phyloP scores from a whole-genome alignment of 2,113 vertebrate species.

The Glaucomys volans region DNA sequence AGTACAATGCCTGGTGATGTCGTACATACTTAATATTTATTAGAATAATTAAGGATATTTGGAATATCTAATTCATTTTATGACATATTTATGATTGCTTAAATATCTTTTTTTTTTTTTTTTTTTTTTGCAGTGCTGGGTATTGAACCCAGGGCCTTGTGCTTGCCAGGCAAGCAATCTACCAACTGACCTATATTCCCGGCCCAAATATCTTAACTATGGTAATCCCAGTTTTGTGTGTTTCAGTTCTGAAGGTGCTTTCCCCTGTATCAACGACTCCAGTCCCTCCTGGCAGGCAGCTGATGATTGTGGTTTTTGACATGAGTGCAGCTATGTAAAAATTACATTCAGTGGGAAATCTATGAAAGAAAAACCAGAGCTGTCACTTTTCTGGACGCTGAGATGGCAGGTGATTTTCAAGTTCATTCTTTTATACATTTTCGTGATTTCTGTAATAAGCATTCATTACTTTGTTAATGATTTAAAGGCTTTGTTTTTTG shows the following conservation, averaged over 20 bases:
- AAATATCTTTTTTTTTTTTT: too few species aligned
- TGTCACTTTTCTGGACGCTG: not conserved
- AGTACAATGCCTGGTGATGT: not conserved
- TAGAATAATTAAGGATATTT: not conserved
- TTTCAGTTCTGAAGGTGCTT: not conserved
- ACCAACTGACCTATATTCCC: too few species aligned
- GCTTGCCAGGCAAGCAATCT: too few species aligned
- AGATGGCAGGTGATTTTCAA: not conserved
- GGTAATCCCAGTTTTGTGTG: not conserved
- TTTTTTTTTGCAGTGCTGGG: too few species aligned
- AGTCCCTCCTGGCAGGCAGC: not conserved
- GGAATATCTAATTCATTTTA: slow-evolving; percentile 41
- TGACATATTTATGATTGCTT: not conserved
- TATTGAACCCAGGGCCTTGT: too few species aligned
- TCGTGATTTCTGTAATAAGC: not conserved
- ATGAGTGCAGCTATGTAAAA: not conserved
- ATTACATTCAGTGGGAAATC: not conserved
- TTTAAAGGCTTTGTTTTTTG: not conserved
- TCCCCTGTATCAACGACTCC: not conserved
- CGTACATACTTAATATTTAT: not conserved
- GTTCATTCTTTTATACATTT: not conserved
- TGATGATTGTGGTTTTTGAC: not conserved
- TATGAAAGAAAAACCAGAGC: not conserved
- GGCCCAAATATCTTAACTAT: not conserved
- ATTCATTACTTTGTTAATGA: not conserved